These are phyloP conservation scores for Urosaurus nigricauda DNA, from an alignment of 2,797 vertebrate species.

Conservation along the genomic window DNA sequence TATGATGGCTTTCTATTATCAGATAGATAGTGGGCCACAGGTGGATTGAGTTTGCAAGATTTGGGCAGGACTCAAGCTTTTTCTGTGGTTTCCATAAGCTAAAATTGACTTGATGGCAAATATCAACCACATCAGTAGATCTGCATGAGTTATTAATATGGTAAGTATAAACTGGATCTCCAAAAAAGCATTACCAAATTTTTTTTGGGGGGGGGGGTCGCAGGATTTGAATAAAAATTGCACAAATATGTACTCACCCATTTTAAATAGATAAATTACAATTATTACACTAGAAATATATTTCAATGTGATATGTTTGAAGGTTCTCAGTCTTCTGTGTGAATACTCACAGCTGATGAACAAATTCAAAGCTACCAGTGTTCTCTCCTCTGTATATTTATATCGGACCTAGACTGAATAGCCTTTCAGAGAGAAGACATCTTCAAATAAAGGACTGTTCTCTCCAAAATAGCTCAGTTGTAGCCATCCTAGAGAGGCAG, in stretches of 20 bases:
- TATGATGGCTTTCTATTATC: too few relatives aligned
- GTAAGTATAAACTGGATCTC: neutral
- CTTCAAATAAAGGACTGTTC: neutral
- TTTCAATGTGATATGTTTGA: neutral
- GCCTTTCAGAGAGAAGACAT: neutral
- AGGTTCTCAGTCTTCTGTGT: neutral
- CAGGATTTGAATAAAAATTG: neutral
- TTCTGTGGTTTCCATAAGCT: too few relatives aligned
- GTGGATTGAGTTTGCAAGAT: too few relatives aligned
- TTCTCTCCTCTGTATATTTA: neutral
- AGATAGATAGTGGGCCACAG: too few relatives aligned
- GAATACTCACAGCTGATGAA: too few relatives aligned
- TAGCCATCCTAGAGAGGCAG: neutral
- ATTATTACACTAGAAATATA: neutral
- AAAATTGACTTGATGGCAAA: too few relatives aligned
- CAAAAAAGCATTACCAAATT: neutral
- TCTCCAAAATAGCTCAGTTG: neutral
- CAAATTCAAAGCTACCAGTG: neutral
- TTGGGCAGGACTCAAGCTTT: too few relatives aligned
- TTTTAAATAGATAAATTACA: neutral
- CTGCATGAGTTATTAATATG: neutral
- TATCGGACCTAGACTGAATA: neutral
- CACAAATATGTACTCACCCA: neutral
- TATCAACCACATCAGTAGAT: too few relatives aligned
- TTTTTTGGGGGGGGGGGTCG: too few relatives aligned